These are phyloP conservation scores for Gopherus flavomarginatus DNA, from an alignment of 2,113 vertebrate species.

Conservation along the genomic window DNA sequence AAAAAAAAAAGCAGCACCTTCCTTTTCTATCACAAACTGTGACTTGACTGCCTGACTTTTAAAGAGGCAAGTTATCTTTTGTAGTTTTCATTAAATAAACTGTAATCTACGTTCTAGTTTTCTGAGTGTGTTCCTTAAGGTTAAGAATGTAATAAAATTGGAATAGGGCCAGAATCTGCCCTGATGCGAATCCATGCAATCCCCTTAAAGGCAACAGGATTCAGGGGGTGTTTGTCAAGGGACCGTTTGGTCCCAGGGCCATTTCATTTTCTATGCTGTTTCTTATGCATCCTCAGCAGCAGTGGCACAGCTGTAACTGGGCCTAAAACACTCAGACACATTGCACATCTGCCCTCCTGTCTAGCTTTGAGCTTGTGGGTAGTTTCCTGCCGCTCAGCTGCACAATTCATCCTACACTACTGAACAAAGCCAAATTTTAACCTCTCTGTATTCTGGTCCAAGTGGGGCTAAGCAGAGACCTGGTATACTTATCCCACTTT, in stretches of 20 bases:
- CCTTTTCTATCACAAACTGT: conserved; percentile 3
- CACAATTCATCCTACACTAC: rapidly evolving
- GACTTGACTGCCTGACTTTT: not conserved
- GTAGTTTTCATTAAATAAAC: not conserved
- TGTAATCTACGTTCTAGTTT: rapidly evolving
- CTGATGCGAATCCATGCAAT: not conserved
- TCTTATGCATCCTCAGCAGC: not conserved
- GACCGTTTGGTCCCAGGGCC: not conserved
- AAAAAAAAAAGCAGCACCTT: not conserved
- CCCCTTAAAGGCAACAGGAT: not conserved
- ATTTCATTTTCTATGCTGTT: not conserved
- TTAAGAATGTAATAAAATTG: not conserved
- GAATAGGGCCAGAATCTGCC: not conserved
- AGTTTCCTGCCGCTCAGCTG: rapidly evolving
- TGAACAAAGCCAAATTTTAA: not conserved
- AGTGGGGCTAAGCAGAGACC: too few species aligned
- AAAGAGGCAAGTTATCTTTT: not conserved
- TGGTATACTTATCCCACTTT: not conserved
- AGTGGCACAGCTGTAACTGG: not conserved
- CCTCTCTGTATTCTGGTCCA: not conserved
- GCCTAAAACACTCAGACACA: rapidly evolving
- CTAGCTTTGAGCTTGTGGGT: rapidly evolving
- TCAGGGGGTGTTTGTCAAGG: not conserved
- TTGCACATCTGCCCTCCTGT: rapidly evolving
- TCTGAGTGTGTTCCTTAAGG: not conserved